Evolutionary conservation across 1,140 invertebrate genomes (phyloP).

Genomic region (Campoletis sonorensis): DNA sequence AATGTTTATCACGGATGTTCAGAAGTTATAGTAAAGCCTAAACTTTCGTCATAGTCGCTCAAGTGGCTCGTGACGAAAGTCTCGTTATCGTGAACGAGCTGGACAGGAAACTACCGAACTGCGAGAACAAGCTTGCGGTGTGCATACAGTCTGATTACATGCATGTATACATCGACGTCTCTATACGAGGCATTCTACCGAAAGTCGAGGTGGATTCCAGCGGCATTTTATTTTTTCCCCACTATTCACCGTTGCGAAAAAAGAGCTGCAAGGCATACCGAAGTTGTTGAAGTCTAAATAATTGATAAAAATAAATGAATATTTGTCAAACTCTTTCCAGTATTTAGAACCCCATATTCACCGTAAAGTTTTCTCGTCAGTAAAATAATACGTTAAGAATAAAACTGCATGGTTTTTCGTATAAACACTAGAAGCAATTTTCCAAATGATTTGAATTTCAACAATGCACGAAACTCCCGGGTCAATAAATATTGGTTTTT

Average conservation of each 20-base stretch:
- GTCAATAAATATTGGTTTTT: no score
- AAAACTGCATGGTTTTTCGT: background rate
- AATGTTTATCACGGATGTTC: background rate
- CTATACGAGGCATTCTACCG: background rate
- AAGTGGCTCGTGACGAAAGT: conserved; percentile 34
- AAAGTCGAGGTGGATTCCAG: background rate
- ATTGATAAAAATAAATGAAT: no score
- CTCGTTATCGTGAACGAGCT: conserved; percentile 36
- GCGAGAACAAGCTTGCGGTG: background rate
- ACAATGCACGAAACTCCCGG: no score
- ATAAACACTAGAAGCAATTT: background rate
- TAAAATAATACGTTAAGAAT: no score
- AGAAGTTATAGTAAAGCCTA: conserved; percentile 5
- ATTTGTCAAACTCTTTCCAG: no score
- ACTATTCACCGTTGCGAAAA: background rate
- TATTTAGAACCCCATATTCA: no score
- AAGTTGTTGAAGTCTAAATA: background rate
- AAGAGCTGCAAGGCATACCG: background rate
- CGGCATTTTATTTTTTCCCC: background rate
- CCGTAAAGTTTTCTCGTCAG: no score
- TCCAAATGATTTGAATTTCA: background rate
- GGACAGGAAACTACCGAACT: conserved; percentile 31
- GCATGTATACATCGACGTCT: background rate
- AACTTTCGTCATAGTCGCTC: conserved; percentile 16
- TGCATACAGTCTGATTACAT: background rate